These are phyloP conservation scores for Psilanteris sp. DNA, from an alignment of 1,140 invertebrate species.

Conservation along the genomic window DNA sequence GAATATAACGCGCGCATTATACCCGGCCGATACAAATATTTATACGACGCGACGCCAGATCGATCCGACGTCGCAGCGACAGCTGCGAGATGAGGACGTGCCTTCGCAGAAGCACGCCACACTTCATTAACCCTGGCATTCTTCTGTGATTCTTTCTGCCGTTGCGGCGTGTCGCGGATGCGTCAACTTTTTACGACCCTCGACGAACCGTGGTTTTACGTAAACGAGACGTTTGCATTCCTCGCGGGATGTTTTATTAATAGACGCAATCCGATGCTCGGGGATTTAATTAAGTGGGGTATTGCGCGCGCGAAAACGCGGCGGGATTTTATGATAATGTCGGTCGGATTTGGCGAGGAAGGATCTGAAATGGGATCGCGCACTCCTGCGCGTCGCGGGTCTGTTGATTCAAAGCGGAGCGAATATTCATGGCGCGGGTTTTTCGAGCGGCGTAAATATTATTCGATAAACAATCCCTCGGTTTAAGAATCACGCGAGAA, in stretches of 20 bases:
- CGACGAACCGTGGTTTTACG: conserved; percentile 34
- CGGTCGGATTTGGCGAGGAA: neutral
- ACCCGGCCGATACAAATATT: conserved; percentile 45
- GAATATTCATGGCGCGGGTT: too few relatives aligned
- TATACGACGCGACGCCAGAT: conserved; percentile 31
- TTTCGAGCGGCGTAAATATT: too few relatives aligned
- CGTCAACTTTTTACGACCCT: conserved; percentile 48
- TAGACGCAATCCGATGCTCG: conserved; percentile 44
- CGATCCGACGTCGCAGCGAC: conserved; percentile 25
- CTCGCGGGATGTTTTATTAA: conserved; percentile 48
- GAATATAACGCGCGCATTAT: conserved; percentile 43
- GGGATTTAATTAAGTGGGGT: conserved; percentile 48
- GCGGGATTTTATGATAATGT: conserved; percentile 27
- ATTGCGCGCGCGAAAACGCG: conserved; percentile 29
- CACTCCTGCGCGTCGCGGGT: too few relatives aligned
- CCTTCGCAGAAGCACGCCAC: conserved; percentile 37
- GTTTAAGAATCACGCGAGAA: too few relatives aligned
- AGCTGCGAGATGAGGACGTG: conserved; percentile 38
- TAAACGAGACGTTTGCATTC: conserved; percentile 54
- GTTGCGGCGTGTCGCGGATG: conserved; percentile 39
- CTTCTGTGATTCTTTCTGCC: conserved; percentile 54
- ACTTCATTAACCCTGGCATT: conserved; percentile 56
- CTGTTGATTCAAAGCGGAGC: too few relatives aligned
- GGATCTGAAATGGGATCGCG: too few relatives aligned
- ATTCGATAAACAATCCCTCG: too few relatives aligned